phyloP scores from a whole-genome alignment of 2,113 vertebrate species.

The Symphodus melops region DNA sequence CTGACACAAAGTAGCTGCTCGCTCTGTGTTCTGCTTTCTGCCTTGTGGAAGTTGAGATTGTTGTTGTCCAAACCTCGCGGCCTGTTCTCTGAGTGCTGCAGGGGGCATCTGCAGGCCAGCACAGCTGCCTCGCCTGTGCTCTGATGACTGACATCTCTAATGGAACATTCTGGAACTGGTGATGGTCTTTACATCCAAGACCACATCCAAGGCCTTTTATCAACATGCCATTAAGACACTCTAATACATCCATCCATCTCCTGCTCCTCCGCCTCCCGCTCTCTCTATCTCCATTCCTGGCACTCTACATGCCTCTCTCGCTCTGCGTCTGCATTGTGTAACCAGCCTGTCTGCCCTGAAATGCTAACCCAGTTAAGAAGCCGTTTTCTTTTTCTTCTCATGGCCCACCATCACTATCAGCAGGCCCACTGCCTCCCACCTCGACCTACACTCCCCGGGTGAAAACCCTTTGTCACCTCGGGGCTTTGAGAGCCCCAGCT shows the following conservation, averaged over 20 bases:
- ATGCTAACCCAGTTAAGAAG: conserved; percentile 81
- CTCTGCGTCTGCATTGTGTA: conserved; percentile 78
- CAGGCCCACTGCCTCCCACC: conserved; percentile 63
- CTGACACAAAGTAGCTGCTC: conserved; percentile 26
- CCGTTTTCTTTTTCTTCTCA: conserved; percentile 67
- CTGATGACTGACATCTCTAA: conserved; percentile 70
- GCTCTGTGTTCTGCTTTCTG: conserved; percentile 9
- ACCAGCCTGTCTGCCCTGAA: conserved; percentile 78
- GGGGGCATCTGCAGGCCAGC: conserved; percentile 42
- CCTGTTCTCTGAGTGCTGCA: conserved; percentile 24
- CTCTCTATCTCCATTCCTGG: conserved; percentile 70
- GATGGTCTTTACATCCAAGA: conserved; percentile 68
- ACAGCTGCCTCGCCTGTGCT: conserved; percentile 40
- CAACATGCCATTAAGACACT: conserved; percentile 74
- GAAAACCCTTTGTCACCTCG: conserved; percentile 83
- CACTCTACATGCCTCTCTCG: conserved; percentile 67
- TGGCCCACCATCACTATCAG: conserved; percentile 67
- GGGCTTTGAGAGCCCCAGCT: conserved; percentile 76
- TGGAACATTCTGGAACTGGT: conserved; percentile 68
- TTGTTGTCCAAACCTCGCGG: conserved; percentile 44
- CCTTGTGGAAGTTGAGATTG: conserved; percentile 15
- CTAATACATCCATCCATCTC: conserved; percentile 75
- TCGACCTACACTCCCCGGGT: conserved; percentile 69
- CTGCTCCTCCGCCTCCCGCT: conserved; percentile 51
- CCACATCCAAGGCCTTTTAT: conserved; percentile 72